These are phyloP conservation scores for Dendrolimus punctatus DNA, from an alignment of 1,140 invertebrate genomes.

Conservation along the genomic window DNA sequence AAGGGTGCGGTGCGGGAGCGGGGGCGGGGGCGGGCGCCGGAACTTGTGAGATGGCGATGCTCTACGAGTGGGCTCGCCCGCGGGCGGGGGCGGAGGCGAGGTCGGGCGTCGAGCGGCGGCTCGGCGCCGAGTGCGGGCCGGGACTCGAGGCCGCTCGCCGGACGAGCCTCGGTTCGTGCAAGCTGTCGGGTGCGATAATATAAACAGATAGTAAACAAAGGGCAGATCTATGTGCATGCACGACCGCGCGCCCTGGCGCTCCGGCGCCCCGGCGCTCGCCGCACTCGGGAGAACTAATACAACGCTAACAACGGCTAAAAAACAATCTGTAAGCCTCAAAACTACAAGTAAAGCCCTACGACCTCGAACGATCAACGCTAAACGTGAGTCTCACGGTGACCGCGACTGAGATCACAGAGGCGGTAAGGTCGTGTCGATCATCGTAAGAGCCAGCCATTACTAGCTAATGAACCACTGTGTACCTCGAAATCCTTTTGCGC, in stretches of 20 bases:
- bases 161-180: constrained; percentile 64
- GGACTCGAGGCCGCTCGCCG: constrained; percentile 57
- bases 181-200: constrained; percentile 65
- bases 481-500: constrained; percentile 83
- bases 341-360: constrained; percentile 76
- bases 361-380: constrained; percentile 68
- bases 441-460: constrained; percentile 71
- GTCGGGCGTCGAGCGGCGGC: constrained; percentile 42
- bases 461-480: constrained; percentile 72
- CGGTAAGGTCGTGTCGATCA: constrained; percentile 63
- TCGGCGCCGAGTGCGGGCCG: constrained; percentile 42
- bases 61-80: constrained; percentile 63
- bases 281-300: constrained; percentile 71
- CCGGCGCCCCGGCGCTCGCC: constrained; percentile 37
- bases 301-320: constrained; percentile 71
- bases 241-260: constrained; percentile 56
- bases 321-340: constrained; percentile 73
- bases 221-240: constrained; percentile 68
- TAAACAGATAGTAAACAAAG: constrained; percentile 67
- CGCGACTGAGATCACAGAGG: constrained; percentile 54
- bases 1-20: constrained; percentile 18
- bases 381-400: constrained; percentile 44
- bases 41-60: constrained; percentile 69
- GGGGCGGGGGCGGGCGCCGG: constrained; percentile 40
- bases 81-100: constrained; percentile 28